phyloP scores from a whole-genome alignment of 2,888 invertebrate genomes.

The Trissoscelio sp. region DNA sequence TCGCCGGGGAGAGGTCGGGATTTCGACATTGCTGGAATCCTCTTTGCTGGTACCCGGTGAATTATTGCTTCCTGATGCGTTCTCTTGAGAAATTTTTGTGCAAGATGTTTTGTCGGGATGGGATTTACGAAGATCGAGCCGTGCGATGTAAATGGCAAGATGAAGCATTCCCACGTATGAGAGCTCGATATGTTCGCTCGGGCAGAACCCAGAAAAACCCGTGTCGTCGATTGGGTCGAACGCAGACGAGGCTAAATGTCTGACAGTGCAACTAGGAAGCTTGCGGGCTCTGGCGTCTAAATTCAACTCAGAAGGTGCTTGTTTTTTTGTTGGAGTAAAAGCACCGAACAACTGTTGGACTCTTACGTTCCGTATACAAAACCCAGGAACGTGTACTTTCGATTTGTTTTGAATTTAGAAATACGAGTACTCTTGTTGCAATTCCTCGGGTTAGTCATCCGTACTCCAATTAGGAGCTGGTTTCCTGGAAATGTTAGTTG shows the following conservation, averaged over 20 bases:
- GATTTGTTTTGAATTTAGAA: conserved; percentile 3
- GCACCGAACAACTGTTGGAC: too few relatives aligned
- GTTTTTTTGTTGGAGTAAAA: too few relatives aligned
- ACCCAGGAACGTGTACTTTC: background rate
- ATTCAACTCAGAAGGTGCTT: background rate
- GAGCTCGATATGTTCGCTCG: conserved; percentile 22
- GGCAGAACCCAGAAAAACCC: conserved; percentile 27
- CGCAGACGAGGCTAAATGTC: background rate
- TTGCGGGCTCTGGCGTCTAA: background rate
- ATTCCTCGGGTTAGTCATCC: conserved; percentile 2
- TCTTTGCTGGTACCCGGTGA: conserved; percentile 49
- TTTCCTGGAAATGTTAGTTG: background rate
- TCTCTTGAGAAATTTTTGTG: conserved; percentile 59
- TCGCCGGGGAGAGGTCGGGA: conserved; percentile 51
- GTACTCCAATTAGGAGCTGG: conserved; percentile 6
- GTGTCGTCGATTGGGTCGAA: conserved; percentile 6
- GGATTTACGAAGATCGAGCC: conserved; percentile 4
- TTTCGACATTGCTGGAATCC: conserved; percentile 64
- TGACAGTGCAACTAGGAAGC: background rate
- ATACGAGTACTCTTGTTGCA: background rate
- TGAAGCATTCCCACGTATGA: conserved; percentile 54
- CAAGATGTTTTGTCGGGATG: conserved; percentile 31
- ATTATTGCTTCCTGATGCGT: conserved; percentile 66
- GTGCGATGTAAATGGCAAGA: conserved; percentile 39
- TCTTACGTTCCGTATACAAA: background rate